Conservation (phyloP, 2,113 vertebrate species). For the Malurus cyaneus region DNA sequence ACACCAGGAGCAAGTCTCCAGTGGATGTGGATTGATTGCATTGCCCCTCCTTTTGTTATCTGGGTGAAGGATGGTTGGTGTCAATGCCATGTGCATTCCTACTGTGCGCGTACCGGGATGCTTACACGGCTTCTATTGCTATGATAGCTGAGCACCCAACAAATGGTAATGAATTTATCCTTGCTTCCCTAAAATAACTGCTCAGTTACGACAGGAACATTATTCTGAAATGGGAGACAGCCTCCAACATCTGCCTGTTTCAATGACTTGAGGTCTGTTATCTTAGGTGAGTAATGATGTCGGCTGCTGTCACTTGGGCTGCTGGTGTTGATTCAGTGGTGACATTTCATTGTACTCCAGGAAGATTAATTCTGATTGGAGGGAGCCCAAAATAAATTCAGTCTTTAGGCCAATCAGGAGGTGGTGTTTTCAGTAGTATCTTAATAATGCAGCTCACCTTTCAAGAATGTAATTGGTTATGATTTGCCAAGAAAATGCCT, state of each 20-base stretch:
- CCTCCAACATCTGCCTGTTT: conserved; percentile 48
- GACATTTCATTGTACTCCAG: not conserved
- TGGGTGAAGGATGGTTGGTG: conserved; percentile 7
- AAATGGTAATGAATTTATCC: conserved; percentile 56
- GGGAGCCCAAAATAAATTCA: conserved; percentile 1
- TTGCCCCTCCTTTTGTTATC: not conserved
- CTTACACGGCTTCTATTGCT: not conserved
- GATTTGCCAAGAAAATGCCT: not conserved
- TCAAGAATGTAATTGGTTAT: not conserved
- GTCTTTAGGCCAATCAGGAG: not conserved
- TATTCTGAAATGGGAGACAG: conserved; percentile 21
- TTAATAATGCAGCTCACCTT: not conserved
- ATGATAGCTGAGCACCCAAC: not conserved
- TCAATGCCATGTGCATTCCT: not conserved
- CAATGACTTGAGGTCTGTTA: conserved; percentile 44
- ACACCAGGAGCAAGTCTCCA: not conserved
- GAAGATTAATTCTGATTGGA: conserved; percentile 24
- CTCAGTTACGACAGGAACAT: not conserved
- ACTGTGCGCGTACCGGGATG: rapidly evolving
- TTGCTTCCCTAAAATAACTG: conserved; percentile 53
- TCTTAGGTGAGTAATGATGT: conserved; percentile 40
- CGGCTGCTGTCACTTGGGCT: conserved; percentile 9
- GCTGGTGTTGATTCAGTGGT: conserved; percentile 47
- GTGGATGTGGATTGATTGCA: not conserved
- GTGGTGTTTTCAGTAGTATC: not conserved